Percentiles rank a stretch among this genome's conserved stretches.
Evolutionary conservation across 2,113 vertebrate species (phyloP).

Genomic region (Thalassarche chlororhynchos): DNA sequence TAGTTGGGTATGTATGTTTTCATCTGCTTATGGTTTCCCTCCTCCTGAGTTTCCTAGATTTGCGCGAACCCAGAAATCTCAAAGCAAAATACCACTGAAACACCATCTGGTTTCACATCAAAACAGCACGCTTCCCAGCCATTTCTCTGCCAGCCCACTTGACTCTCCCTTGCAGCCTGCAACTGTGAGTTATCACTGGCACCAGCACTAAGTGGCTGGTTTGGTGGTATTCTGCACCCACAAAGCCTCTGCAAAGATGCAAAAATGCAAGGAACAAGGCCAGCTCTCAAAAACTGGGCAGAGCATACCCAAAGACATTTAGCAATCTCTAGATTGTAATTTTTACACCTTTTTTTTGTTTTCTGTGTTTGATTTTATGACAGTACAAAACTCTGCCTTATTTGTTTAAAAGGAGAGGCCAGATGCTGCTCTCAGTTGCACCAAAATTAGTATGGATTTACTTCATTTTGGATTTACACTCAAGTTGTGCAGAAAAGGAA

Average conservation of each 20-base stretch:
- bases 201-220: background rate
- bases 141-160: background rate
- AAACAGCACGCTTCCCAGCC: background rate
- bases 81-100: slow-evolving; percentile 1
- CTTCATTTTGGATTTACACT: background rate
- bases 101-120: slow-evolving; percentile 27
- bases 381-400: background rate
- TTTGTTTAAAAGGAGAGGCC: background rate
- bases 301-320: background rate
- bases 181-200: background rate
- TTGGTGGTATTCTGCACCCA: background rate
- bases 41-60: background rate
- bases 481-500: background rate
- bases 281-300: background rate
- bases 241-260: background rate
- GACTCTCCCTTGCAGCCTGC: background rate
- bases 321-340: background rate
- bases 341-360: background rate
- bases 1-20: background rate
- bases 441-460: background rate
- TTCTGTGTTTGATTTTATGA: background rate
- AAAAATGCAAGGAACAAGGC: background rate
- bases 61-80: background rate
- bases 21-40: background rate
- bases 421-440: background rate